A percentile compares a stretch with the other conserved stretches of the same genome.
phyloP scores from a whole-genome alignment of 2,888 invertebrate genomes.

The Dyspetes luteomarginatus region DNA sequence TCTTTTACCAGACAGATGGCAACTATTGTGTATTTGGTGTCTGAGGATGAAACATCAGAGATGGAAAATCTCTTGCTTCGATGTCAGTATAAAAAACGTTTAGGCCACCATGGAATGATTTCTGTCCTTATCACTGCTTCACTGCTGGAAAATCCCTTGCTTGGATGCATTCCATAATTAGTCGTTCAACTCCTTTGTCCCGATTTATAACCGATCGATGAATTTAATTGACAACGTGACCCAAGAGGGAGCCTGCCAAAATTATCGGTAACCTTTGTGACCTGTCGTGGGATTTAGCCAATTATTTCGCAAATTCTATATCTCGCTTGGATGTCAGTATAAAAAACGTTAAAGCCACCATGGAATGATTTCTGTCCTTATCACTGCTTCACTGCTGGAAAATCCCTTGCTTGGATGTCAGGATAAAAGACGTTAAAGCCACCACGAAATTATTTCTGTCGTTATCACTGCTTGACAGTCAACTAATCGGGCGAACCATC shows the following conservation, averaged over 20 bases:
- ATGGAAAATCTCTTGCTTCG: too few relatives aligned
- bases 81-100: too few relatives aligned
- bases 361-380: neutral
- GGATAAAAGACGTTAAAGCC: too few relatives aligned
- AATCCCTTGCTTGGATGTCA: neutral
- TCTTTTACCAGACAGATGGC: too few relatives aligned
- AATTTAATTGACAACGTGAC: conserved; percentile 31
- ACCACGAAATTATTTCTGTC: neutral
- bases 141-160: neutral
- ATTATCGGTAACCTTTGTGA: conserved; percentile 22
- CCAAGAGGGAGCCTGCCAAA: neutral
- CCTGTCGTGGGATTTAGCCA: conserved; percentile 11
- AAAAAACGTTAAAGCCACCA: too few relatives aligned
- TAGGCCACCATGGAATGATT: neutral
- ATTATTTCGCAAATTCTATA: conserved; percentile 28
- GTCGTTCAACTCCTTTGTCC: neutral
- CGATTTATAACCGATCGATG: conserved; percentile 10
- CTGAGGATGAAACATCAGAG: too few relatives aligned
- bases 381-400: neutral
- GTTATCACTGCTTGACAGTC: neutral
- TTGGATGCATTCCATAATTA: neutral
- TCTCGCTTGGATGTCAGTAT: too few relatives aligned
- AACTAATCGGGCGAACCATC: neutral
- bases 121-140: neutral
- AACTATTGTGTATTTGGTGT: too few relatives aligned